Base-by-base conservation (phyloP, 2,797 vertebrate genomes). In the Gallinago nigripennis region DNA sequence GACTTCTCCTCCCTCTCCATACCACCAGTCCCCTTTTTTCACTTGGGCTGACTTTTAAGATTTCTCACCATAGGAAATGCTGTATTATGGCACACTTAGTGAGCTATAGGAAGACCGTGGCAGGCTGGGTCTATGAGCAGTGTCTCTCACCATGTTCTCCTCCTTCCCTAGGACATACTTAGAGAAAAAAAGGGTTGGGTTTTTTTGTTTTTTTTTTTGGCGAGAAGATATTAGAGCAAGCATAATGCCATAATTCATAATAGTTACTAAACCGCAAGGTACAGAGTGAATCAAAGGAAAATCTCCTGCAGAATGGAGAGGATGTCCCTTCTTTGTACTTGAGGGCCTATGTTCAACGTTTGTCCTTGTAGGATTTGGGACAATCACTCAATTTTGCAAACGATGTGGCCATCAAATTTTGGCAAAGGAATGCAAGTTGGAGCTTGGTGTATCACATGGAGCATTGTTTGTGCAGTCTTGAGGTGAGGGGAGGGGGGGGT, bases 121-220 rank as follows among this genome's bases (percentile, higher is more conserved):
- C 43, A 58, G 64, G 25, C 24, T 82, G 60, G 30, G 13, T 72
- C 41, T 53, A 20, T 50, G 41, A 63, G 70, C 58, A 88, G 16
- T 23, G 12, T 21, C 8, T 30, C 31, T 86, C 28, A 54, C 23
- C 12, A 12, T 9, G 15, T 57, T 72, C 24, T 82, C 23, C 14
- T 93, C 20, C 7, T 24, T 73, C 45, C 17, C 37, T 35, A 6
- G 2, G 9, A 20, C 4, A 86, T 25, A 57, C 12, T 35, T 31
- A 27, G 21, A 61, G 7, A 3, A 64, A 63, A 75, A 41, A 48
- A 48, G 12, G 46, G 41, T 41, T 16, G 41, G 12, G 35, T 8
- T 4, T 23, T 6, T 3, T 0, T 0, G 0, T 31, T 0, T 0
- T 1, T 31, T 54, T 51, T 80, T 80, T 18, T 25, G 43, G 30